Evolutionary conservation across 2,113 vertebrate species (phyloP).

Genomic region (Pterophyllum scalare): DNA sequence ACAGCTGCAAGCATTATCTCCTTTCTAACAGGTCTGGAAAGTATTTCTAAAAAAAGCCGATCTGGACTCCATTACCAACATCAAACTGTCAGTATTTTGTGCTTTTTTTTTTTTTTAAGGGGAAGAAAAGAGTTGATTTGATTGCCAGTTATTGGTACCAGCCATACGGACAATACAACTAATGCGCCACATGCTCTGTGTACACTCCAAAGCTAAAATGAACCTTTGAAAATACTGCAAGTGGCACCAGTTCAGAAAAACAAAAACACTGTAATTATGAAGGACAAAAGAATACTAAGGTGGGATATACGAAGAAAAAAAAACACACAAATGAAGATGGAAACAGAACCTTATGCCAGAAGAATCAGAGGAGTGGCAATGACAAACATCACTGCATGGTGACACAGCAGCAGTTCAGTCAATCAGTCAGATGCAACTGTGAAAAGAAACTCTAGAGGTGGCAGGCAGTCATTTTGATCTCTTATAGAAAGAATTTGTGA

Average conservation of each 20-base stretch:
- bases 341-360: not conserved
- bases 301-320: not conserved
- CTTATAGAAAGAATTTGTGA: not conserved
- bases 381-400: not conserved
- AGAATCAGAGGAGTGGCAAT: slow-evolving; percentile 4
- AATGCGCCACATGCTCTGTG: not conserved
- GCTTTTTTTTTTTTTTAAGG: not conserved
- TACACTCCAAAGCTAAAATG: not conserved
- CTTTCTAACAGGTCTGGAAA: slow-evolving; percentile 16
- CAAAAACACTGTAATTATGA: not conserved
- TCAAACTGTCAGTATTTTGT: not conserved
- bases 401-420: not conserved
- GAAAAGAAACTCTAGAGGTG: not conserved
- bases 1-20: slow-evolving; percentile 29
- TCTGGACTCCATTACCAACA: not conserved
- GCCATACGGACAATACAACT: not conserved
- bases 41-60: not conserved
- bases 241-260: not conserved
- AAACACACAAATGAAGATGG: not conserved
- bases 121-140: not conserved
- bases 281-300: not conserved
- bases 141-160: not conserved
- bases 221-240: not conserved
- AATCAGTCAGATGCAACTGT: not conserved
- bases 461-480: slow-evolving; percentile 19